Conservation (phyloP, 2,113 vertebrate genomes). For the Spea bombifrons region DNA sequence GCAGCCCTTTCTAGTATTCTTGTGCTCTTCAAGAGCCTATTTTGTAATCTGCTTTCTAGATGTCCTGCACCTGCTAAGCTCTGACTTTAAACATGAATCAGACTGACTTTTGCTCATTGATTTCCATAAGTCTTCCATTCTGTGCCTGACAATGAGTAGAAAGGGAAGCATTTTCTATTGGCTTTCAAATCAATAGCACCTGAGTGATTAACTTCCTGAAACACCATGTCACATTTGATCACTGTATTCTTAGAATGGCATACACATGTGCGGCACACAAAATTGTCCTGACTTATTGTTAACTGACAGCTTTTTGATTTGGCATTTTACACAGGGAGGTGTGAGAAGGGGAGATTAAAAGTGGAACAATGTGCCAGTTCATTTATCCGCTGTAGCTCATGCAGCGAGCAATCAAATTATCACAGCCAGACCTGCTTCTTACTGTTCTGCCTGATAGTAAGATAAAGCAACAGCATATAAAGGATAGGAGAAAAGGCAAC, state of each 20-base stretch:
- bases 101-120: conserved; percentile 44
- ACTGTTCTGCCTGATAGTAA: conserved; percentile 44
- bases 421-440: conserved; percentile 45
- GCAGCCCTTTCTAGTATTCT: not conserved
- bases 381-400: conserved; percentile 47
- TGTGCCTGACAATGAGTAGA: conserved; percentile 42
- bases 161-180: conserved; percentile 45
- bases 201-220: conserved; percentile 47
- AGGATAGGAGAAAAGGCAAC: conserved; percentile 31
- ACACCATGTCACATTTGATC: conserved; percentile 48
- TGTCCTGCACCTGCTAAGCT: conserved; percentile 27
- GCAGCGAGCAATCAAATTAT: conserved; percentile 48
- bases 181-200: conserved; percentile 47
- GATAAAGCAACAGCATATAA: conserved; percentile 41
- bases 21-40: conserved; percentile 13
- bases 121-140: conserved; percentile 46
- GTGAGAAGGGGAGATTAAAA: conserved; percentile 45
- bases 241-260: conserved; percentile 44
- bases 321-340: conserved; percentile 43
- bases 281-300: conserved; percentile 46
- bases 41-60: conserved; percentile 36
- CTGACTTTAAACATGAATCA: conserved; percentile 46
- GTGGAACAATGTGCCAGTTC: conserved; percentile 48
- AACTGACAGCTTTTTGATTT: conserved; percentile 45
- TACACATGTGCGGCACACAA: conserved; percentile 44